Base-by-base conservation (phyloP, 2,113 vertebrate genomes). In the Ailurus styani region DNA sequence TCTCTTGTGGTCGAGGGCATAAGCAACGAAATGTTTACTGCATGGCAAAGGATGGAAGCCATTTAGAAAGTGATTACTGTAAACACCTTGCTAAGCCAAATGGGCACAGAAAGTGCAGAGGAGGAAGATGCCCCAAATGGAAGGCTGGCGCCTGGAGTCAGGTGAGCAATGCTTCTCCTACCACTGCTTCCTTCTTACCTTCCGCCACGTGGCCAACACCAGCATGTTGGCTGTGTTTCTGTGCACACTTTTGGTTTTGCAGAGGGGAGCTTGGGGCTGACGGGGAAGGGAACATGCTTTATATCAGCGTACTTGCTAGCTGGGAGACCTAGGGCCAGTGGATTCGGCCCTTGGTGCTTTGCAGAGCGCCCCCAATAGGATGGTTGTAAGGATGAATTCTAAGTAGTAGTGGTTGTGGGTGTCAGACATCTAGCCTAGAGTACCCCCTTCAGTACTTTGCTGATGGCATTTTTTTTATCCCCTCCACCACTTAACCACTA, bases 51-150 rank as follows among this genome's bases (percentile, higher is more conserved):
- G 99, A 99, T 70, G 99, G 99, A 83, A 99, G 98, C 88, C 99
- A 98, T 90, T 97, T 99, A 97, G 98, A 98, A 23, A 99, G 99
- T 95, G 99, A 99, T 96, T 99, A 98, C 99, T 99, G 99, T 98
- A 98, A 99, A 85, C 99, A 99, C 89, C 98, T 99, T 98, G 97
- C 99, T 96, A 99, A 99, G 97, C 99, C 99, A 77, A 99, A 98
- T 97, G 98, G 98, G 98, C 99, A 99, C 98, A 99, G 99, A 98
- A 99, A 99, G 98, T 99, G 99, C 98, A 98, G 99, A 98, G 99
- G 99, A 87, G 99, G 99, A 97, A 98, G 99, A 96, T 99, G 99
- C 98, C 99, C 99, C 93, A 99, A 99, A 97, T 99, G 99, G 99
- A 99, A 99, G 98, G 98, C 99, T 29, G 99, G 99, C 98, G 98